Evolutionary conservation across 2,797 vertebrate genomes (phyloP).

Genomic region (Columba guinea): DNA sequence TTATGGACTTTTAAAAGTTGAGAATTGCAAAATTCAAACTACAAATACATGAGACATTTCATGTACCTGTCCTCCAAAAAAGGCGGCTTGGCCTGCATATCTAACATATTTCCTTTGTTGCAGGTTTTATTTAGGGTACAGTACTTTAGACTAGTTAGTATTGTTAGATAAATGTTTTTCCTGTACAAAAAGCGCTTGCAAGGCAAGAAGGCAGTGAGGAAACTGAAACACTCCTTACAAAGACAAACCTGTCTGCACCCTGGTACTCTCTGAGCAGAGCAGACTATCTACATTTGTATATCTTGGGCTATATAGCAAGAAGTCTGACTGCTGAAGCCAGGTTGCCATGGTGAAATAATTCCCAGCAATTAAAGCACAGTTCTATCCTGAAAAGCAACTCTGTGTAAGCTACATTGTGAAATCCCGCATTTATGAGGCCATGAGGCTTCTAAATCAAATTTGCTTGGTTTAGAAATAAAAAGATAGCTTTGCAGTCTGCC

Average conservation of each 20-base stretch:
- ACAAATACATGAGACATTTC: fast-evolving
- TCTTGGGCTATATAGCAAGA: slow-evolving; percentile 16
- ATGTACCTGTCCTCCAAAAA: not conserved
- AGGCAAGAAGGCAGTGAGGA: not conserved
- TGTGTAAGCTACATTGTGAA: slow-evolving; percentile 27
- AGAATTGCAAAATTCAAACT: not conserved
- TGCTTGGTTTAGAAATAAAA: slow-evolving; percentile 36
- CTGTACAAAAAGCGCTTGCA: not conserved
- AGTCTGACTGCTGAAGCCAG: not conserved
- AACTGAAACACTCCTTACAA: not conserved
- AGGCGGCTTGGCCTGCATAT: not conserved
- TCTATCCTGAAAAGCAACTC: slow-evolving; percentile 53
- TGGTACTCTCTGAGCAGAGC: not conserved
- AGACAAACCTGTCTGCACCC: slow-evolving; percentile 5
- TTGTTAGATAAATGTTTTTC: not conserved
- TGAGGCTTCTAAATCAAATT: slow-evolving; percentile 50
- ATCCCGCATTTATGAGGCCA: not conserved
- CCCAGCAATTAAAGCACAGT: slow-evolving; percentile 39
- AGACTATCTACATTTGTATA: not conserved
- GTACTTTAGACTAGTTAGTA: not conserved
- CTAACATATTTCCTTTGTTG: not conserved
- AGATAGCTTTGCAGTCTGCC: not conserved
- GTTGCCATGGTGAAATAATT: slow-evolving; percentile 62
- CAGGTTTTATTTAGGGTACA: not conserved
- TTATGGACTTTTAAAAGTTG: not conserved